phyloP scores from a whole-genome alignment of 1,140 invertebrate genomes.

The Agrypnia vestita region DNA sequence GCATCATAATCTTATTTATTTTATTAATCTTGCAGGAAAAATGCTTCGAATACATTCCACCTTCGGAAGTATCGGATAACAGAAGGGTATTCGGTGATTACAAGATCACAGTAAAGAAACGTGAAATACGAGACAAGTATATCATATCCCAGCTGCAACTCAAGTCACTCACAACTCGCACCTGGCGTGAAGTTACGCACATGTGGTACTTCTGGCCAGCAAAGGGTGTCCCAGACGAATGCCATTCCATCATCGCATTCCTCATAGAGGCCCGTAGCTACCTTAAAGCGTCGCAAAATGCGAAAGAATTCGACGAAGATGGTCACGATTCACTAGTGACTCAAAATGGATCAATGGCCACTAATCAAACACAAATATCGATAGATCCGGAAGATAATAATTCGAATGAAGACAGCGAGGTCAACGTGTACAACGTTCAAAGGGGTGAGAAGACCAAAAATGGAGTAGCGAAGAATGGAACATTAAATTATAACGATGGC shows the following conservation, averaged over 20 bases:
- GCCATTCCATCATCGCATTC: constrained; percentile 88
- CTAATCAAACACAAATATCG: constrained; percentile 66
- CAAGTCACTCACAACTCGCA: constrained; percentile 88
- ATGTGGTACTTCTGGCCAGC: constrained; percentile 95
- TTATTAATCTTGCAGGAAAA: constrained; percentile 78
- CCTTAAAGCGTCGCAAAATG: constrained; percentile 75
- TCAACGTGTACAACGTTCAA: constrained; percentile 70
- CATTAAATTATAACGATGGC: constrained; percentile 63
- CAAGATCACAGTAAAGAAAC: constrained; percentile 89
- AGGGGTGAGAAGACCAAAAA: constrained; percentile 66
- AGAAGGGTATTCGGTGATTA: constrained; percentile 88
- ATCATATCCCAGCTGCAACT: constrained; percentile 88
- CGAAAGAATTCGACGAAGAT: constrained; percentile 74
- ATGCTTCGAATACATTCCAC: constrained; percentile 91
- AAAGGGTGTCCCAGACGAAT: constrained; percentile 86
- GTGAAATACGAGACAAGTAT: constrained; percentile 92
- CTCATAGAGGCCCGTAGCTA: constrained; percentile 85
- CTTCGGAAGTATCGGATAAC: constrained; percentile 89
- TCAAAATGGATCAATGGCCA: constrained; percentile 68
- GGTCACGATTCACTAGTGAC: constrained; percentile 63
- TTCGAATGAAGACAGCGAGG: constrained; percentile 65
- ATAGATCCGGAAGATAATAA: constrained; percentile 69
- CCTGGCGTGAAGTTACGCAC: constrained; percentile 88
- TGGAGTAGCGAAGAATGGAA: constrained; percentile 47
- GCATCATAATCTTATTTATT: neutral